These are phyloP conservation scores for Heliothis subflexa DNA, from an alignment of 1,140 invertebrate species.

Conservation along the genomic window DNA sequence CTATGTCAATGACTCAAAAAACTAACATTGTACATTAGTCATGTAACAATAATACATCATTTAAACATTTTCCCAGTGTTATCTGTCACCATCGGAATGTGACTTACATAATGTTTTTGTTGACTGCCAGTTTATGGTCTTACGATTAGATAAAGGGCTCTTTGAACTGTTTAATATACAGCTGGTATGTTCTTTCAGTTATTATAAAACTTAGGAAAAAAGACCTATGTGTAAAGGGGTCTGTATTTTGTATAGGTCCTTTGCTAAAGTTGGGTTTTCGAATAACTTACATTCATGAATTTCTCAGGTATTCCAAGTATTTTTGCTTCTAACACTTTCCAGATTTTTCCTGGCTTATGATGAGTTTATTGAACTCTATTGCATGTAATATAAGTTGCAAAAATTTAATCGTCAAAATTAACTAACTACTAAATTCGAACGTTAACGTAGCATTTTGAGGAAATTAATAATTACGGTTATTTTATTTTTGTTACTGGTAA, in stretches of 20 bases:
- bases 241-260: no score
- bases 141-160: constrained; percentile 26
- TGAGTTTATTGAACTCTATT: no score
- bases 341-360: no score
- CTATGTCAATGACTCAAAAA: no score
- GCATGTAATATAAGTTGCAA: not conserved
- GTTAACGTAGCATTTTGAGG: no score
- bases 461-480: no score
- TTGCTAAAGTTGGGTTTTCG: no score
- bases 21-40: not conserved
- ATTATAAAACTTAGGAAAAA: not conserved
- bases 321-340: no score
- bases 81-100: constrained; percentile 26
- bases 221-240: no score
- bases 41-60: not conserved
- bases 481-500: not conserved
- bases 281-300: no score
- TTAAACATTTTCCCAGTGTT: not conserved
- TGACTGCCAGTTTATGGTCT: not conserved
- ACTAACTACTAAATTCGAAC: no score
- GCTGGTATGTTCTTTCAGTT: not conserved
- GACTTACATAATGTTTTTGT: constrained; percentile 30
- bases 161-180: not conserved
- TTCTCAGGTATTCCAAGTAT: no score
- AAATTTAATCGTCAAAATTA: not conserved